Percentiles rank a stretch among this genome's conserved stretches.
These are phyloP conservation scores for Drosophila cracens DNA, from an alignment of 2,888 invertebrate species.

Conservation along the genomic window DNA sequence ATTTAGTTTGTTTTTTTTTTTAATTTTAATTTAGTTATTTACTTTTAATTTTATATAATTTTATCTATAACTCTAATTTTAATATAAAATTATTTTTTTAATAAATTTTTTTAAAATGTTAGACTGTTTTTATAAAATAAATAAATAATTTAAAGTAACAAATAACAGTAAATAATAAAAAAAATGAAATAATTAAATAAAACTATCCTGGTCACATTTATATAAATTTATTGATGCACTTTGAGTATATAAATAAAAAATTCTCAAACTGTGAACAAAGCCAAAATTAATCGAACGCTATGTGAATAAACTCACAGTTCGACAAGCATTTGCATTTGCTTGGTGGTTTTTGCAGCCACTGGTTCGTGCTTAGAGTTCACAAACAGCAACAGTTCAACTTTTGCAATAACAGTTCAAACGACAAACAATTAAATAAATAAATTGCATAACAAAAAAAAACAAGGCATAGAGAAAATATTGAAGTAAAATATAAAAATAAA, in stretches of 20 bases:
- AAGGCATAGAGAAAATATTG: slow-evolving; percentile 37
- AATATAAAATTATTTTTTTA: no score
- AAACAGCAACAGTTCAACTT: slow-evolving; percentile 29
- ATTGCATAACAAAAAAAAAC: slow-evolving; percentile 57
- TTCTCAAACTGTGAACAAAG: background rate
- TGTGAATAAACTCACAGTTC: slow-evolving; percentile 5
- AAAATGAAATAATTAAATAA: background rate
- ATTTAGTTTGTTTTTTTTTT: background rate
- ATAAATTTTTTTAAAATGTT: no score
- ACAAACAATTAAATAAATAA: slow-evolving; percentile 19
- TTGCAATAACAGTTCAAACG: slow-evolving; percentile 17
- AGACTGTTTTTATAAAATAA: no score
- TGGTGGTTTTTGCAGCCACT: slow-evolving; percentile 22
- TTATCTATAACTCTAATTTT: no score
- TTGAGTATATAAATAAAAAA: background rate
- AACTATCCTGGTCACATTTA: background rate
- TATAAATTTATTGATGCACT: background rate
- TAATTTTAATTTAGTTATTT: background rate
- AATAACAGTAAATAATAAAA: background rate
- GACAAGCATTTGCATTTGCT: background rate
- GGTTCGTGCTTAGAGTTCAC: slow-evolving; percentile 7
- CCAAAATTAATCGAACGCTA: background rate
- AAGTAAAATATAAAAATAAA: slow-evolving; percentile 17
- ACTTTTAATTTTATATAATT: background rate
- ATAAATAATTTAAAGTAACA: background rate